phyloP scores from a whole-genome alignment of 2,113 vertebrate genomes.

The Engystomops pustulosus region DNA sequence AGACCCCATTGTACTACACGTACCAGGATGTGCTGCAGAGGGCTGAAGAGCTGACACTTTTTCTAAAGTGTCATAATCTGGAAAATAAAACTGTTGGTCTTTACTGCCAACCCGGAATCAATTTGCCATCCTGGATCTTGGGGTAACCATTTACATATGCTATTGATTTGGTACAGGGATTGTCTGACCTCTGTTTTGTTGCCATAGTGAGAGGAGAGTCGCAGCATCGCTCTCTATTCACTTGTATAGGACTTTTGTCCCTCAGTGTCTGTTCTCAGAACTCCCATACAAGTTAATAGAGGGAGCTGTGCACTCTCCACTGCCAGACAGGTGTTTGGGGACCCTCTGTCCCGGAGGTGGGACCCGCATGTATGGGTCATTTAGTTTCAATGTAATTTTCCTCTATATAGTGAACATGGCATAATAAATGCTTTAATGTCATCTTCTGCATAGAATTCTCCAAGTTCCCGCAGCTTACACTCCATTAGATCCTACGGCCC shows the following conservation, averaged over 20 bases:
- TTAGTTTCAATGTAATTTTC: neutral
- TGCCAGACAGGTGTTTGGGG: too few species aligned
- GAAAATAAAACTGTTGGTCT: constrained; percentile 77
- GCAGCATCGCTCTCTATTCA: too few species aligned
- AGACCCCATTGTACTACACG: constrained; percentile 60
- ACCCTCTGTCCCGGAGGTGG: too few species aligned
- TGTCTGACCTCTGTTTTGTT: too few species aligned
- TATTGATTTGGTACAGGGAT: neutral
- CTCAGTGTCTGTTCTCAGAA: too few species aligned
- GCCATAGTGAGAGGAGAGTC: too few species aligned
- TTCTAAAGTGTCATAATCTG: constrained; percentile 65
- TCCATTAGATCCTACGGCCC: constrained; percentile 85
- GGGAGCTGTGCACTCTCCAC: too few species aligned
- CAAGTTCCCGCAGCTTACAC: constrained; percentile 86
- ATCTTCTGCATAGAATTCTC: constrained; percentile 80
- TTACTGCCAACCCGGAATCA: constrained; percentile 81
- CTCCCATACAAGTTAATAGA: too few species aligned
- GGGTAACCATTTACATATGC: constrained; percentile 74
- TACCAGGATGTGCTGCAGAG: constrained; percentile 72
- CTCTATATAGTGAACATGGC: too few species aligned
- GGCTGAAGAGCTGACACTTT: constrained; percentile 71
- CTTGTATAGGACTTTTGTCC: too few species aligned
- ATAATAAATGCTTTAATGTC: neutral
- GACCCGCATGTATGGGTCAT: too few species aligned
- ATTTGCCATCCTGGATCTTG: constrained; percentile 88